Conservation (phyloP, 2,888 invertebrate species). For the Carterocephalus palaemon region DNA sequence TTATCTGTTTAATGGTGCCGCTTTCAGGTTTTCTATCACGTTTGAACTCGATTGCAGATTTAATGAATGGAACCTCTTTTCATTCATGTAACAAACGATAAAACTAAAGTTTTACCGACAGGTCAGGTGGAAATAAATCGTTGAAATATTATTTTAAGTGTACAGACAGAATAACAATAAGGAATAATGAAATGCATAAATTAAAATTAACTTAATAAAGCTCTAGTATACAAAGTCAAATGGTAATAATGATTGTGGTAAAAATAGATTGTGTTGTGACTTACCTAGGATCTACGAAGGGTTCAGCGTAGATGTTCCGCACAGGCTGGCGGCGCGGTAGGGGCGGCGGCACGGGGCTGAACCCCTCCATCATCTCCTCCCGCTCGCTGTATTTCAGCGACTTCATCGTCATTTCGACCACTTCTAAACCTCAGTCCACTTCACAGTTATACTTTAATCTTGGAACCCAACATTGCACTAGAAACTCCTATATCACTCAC, state of each 20-base stretch:
- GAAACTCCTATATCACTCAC: constrained; percentile 60
- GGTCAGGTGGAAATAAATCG: too few species aligned
- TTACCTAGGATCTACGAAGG: constrained; percentile 81
- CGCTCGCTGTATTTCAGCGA: constrained; percentile 78
- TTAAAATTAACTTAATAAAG: not conserved
- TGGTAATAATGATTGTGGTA: too few species aligned
- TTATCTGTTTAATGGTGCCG: constrained; percentile 50
- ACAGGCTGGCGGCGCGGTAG: constrained; percentile 81
- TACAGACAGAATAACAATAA: too few species aligned
- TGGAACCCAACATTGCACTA: constrained; percentile 60
- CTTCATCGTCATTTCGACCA: constrained; percentile 80
- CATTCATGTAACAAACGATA: too few species aligned
- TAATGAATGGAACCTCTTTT: constrained; percentile 20
- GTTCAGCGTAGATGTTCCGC: constrained; percentile 83
- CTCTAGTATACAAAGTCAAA: not conserved
- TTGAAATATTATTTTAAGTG: not conserved
- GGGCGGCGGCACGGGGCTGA: constrained; percentile 80
- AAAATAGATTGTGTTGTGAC: constrained; percentile 34
- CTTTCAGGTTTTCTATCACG: constrained; percentile 34
- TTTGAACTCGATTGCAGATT: constrained; percentile 18
- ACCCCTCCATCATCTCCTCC: constrained; percentile 77
- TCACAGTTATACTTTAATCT: constrained; percentile 55
- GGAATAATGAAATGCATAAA: not conserved
- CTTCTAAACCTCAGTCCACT: constrained; percentile 53
- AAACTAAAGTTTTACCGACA: too few species aligned